These are phyloP conservation scores for Electrophaes corylata DNA, from an alignment of 2,888 invertebrate species.

Conservation along the genomic window DNA sequence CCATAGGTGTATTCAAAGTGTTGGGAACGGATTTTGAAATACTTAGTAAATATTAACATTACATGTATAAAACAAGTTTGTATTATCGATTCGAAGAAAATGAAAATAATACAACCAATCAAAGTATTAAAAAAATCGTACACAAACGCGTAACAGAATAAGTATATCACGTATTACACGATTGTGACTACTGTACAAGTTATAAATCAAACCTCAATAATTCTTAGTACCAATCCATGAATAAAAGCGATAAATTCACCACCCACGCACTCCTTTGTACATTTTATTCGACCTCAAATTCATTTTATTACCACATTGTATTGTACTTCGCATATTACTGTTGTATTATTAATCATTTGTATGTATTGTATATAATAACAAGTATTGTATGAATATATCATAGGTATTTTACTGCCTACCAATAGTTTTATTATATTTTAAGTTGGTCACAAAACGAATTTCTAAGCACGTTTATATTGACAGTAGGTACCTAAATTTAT, in stretches of 20 bases:
- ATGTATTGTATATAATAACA: neutral
- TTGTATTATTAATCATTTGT: slow-evolving; percentile 19
- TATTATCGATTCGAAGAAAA: no score
- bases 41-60: no score
- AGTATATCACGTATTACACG: no score
- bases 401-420: neutral
- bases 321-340: slow-evolving; percentile 11
- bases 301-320: slow-evolving; percentile 9
- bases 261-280: slow-evolving; percentile 23
- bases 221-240: slow-evolving; percentile 21
- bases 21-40: no score
- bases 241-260: slow-evolving; percentile 19
- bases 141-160: no score
- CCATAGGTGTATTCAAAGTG: no score
- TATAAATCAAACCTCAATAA: slow-evolving; percentile 11
- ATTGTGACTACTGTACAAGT: neutral
- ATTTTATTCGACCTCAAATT: slow-evolving; percentile 22
- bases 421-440: neutral
- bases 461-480: no score
- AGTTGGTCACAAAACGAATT: neutral
- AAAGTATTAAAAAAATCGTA: no score
- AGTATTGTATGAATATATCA: neutral
- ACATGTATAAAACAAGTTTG: no score
- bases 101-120: no score
- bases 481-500: no score